Conservation (phyloP, 2,113 vertebrate species). For the Pagrus major region DNA sequence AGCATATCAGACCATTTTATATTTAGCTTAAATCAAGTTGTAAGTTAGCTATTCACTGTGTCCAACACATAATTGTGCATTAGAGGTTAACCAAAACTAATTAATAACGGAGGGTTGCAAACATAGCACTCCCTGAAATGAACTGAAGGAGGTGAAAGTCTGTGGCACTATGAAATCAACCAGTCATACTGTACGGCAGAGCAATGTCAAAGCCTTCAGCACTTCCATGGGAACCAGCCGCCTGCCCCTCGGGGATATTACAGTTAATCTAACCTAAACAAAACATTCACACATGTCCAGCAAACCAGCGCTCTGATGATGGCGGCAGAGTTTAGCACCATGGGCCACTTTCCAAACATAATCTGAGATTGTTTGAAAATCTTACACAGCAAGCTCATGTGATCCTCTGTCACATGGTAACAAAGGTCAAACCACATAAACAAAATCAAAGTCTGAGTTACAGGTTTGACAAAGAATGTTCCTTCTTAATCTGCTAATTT, state of each 20-base stretch:
- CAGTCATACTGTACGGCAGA: neutral
- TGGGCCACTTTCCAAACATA: neutral
- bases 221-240: slow-evolving; percentile 25
- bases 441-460: neutral
- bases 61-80: slow-evolving; percentile 19
- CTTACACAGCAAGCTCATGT: neutral
- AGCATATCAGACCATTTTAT: neutral
- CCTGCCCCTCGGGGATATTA: slow-evolving; percentile 2
- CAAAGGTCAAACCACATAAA: neutral
- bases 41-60: neutral
- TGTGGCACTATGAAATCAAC: slow-evolving; percentile 15
- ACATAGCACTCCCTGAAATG: slow-evolving; percentile 14
- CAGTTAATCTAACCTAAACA: slow-evolving; percentile 44
- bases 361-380: neutral
- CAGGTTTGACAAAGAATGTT: neutral
- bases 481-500: neutral
- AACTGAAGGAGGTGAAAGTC: slow-evolving; percentile 29
- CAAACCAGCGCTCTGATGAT: neutral
- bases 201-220: slow-evolving; percentile 10
- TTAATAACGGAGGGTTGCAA: slow-evolving; percentile 33
- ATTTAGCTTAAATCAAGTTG: neutral
- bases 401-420: neutral
- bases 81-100: too few species aligned
- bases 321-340: neutral
- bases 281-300: slow-evolving; percentile 12